Evolutionary conservation across 2,888 invertebrate species (phyloP), one percentile per base, ranked within the genome.

Genomic region (Hyles lineata): DNA sequence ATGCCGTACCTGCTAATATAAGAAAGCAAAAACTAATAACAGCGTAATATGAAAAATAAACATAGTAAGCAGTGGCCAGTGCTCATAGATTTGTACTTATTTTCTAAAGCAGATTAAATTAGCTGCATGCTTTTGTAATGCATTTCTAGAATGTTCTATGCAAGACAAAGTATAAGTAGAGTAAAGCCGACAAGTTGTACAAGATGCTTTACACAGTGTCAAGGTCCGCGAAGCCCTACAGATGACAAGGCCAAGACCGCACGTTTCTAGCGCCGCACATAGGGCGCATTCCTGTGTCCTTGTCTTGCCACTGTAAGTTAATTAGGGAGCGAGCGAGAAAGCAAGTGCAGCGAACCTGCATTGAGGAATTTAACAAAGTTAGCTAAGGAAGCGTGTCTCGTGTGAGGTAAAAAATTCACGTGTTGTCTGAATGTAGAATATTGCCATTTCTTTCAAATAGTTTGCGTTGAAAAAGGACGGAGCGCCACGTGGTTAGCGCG

Each of bases 211-310:
- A 71, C 61, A 73, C 71, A 73, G 70, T 61, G 77, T 76, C 74
- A 74, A 73, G 71, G 72, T 55, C 67, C 70, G 63, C 52, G 87
- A 87, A 87, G 77, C 87, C 87, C 80, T 83, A 73, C 81, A 85
- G 79, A 78, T 79, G 79, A 71, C 85, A 87, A 87, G 86, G 87
- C 80, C 86, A 87, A 86, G 86, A 84, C 73, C 81, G 77, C 25
- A 67, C 67, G 50, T 17, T 67, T 50, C 15, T 67, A 67, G 67
- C 67, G 67, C 17, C 43, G 50, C 23, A 50, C 50, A 67, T 50
- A 67, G 67, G 50, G 67, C 67, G 23, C 19, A 15, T 17, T 67
- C 67, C 50, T 23, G 50, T 7, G 50, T 50, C 50, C 67, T 67
- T 67, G 43, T 67, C 50, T 50, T 17, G 21, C 50, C 6, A 43